These are phyloP conservation scores for Autographa gamma DNA, from an alignment of 2,888 invertebrate species.

Conservation along the genomic window DNA sequence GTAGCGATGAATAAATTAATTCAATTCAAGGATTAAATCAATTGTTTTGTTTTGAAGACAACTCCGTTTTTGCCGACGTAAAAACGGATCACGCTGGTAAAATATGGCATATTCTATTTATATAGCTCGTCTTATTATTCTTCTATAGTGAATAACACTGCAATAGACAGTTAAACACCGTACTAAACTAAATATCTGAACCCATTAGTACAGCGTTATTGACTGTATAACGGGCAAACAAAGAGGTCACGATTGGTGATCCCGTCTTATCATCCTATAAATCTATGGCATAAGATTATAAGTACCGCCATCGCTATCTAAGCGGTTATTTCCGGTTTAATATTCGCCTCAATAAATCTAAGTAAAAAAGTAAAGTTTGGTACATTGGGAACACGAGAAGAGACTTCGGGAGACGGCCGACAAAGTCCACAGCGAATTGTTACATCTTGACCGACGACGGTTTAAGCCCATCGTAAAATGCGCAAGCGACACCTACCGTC, in stretches of 20 bases:
- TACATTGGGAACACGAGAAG: conserved; percentile 57
- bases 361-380: conserved; percentile 46
- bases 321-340: conserved; percentile 58
- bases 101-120: too few species aligned
- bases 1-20: not conserved
- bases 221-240: conserved; percentile 20
- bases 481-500: conserved; percentile 51
- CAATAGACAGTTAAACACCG: not conserved
- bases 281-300: conserved; percentile 45
- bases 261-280: conserved; percentile 40
- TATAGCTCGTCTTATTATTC: not conserved
- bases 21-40: too few species aligned
- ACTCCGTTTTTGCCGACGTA: too few species aligned
- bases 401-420: conserved; percentile 58
- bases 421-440: conserved; percentile 63
- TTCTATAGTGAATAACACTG: not conserved
- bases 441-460: conserved; percentile 54
- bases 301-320: conserved; percentile 40
- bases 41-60: not conserved
- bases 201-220: not conserved
- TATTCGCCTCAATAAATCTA: conserved; percentile 56
- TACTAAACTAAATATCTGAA: not conserved
- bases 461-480: conserved; percentile 63
- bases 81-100: too few species aligned
- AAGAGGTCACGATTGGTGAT: conserved; percentile 23